Evolutionary conservation across 1,140 invertebrate genomes (phyloP).

Genomic region (Sminthurides bifidus): DNA sequence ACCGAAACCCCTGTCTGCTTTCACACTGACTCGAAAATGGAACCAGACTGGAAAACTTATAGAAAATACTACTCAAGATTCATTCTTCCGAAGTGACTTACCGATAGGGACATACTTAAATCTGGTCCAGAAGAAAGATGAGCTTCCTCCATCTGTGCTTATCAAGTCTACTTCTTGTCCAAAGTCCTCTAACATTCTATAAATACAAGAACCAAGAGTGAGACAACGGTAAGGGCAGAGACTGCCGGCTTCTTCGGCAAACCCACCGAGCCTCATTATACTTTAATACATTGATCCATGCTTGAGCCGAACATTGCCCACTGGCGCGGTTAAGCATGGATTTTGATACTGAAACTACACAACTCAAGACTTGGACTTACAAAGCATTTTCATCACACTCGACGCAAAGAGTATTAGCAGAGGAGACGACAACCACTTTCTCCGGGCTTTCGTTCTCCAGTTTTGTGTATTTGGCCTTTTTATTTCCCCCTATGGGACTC

Average conservation of each 20-base stretch:
- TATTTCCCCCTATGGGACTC: slow-evolving; percentile 28
- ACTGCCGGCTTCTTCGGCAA: no score
- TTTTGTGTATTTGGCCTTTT: slow-evolving; percentile 31
- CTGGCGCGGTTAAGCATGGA: no score
- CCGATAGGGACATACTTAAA: slow-evolving; percentile 31
- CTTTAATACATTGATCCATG: neutral
- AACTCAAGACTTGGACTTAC: slow-evolving; percentile 26
- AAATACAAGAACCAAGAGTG: neutral
- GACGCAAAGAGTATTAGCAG: slow-evolving; percentile 31
- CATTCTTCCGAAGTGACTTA: slow-evolving; percentile 5
- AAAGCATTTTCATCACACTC: slow-evolving; percentile 33
- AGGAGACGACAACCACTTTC: slow-evolving; percentile 29
- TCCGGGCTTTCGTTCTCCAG: slow-evolving; percentile 32
- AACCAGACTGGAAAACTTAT: neutral
- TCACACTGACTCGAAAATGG: neutral
- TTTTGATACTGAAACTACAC: no score
- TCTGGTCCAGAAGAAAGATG: slow-evolving; percentile 29
- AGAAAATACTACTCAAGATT: no score
- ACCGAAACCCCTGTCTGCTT: no score
- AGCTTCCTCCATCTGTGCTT: slow-evolving; percentile 23
- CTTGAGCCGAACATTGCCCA: neutral
- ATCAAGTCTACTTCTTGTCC: slow-evolving; percentile 31
- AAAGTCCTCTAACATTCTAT: slow-evolving; percentile 32
- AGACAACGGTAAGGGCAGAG: neutral
- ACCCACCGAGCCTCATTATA: neutral